Evolutionary conservation across 2,113 vertebrate species (phyloP).

Genomic region (Zosterops hypoxanthus): DNA sequence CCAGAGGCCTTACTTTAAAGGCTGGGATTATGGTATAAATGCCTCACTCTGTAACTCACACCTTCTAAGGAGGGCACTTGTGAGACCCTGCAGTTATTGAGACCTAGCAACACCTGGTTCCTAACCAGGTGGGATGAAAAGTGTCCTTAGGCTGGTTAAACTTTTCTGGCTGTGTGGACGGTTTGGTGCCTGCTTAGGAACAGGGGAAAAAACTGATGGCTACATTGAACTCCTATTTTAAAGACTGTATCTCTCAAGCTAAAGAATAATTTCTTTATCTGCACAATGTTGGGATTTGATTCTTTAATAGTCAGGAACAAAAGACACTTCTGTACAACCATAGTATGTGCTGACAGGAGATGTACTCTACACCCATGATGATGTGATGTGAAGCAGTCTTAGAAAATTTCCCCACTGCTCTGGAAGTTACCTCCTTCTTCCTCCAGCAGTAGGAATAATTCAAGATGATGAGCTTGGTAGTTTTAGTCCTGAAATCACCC

Average conservation of each 20-base stretch:
- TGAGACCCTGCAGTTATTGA: not conserved
- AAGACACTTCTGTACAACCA: not conserved
- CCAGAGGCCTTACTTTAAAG: not conserved
- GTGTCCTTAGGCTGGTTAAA: not conserved
- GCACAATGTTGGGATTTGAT: not conserved
- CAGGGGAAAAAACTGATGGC: not conserved
- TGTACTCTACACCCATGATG: not conserved
- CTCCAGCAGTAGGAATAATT: not conserved
- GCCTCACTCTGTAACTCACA: not conserved
- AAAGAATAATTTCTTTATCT: not conserved
- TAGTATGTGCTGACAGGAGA: not conserved
- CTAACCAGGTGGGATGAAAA: not conserved
- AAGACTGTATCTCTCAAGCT: not conserved
- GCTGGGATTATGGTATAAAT: not conserved
- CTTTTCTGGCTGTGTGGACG: not conserved
- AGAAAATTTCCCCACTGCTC: not conserved
- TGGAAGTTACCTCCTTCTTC: not conserved
- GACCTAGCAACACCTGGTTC: not conserved
- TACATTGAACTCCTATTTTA: not conserved
- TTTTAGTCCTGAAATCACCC: not conserved
- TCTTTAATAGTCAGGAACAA: not conserved
- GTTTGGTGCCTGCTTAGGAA: not conserved
- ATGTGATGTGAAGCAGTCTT: not conserved
- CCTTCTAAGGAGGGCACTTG: not conserved
- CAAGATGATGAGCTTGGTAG: not conserved